Percentiles rank a stretch among this genome's conserved stretches.
Evolutionary conservation across 2,888 invertebrate genomes (phyloP).

Genomic region (Diplolepis rosae): DNA sequence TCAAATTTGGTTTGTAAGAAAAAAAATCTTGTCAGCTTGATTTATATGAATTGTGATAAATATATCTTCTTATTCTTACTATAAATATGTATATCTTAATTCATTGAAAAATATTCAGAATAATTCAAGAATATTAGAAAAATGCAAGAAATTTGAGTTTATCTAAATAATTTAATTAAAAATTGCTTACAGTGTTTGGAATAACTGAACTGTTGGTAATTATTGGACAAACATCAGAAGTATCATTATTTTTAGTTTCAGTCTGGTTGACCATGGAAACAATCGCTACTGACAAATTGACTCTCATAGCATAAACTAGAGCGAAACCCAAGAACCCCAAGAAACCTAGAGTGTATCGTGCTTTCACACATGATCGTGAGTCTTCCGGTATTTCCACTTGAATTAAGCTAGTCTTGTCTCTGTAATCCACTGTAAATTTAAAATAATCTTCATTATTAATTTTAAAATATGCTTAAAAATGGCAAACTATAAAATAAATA

Average conservation of each 20-base stretch:
- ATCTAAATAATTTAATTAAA: no score
- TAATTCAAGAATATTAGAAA: neutral
- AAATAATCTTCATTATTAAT: slow-evolving; percentile 14
- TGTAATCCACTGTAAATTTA: slow-evolving; percentile 53
- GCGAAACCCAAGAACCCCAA: slow-evolving; percentile 92
- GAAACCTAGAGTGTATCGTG: slow-evolving; percentile 86
- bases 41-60: no score
- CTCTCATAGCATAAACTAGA: slow-evolving; percentile 92
- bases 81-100: no score
- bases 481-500: neutral
- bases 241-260: slow-evolving; percentile 76
- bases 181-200: slow-evolving; percentile 20
- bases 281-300: slow-evolving; percentile 93
- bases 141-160: slow-evolving; percentile 3
- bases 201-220: slow-evolving; percentile 31
- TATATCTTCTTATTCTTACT: no score
- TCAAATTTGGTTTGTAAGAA: no score
- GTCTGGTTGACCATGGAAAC: slow-evolving; percentile 94
- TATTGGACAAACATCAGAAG: slow-evolving; percentile 79
- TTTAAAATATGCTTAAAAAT: neutral
- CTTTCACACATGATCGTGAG: slow-evolving; percentile 81
- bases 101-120: no score
- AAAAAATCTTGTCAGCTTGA: no score
- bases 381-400: slow-evolving; percentile 67
- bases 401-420: slow-evolving; percentile 21